Evolutionary conservation across 2,888 invertebrate genomes (phyloP).

Genomic region (Anaspis maculata): DNA sequence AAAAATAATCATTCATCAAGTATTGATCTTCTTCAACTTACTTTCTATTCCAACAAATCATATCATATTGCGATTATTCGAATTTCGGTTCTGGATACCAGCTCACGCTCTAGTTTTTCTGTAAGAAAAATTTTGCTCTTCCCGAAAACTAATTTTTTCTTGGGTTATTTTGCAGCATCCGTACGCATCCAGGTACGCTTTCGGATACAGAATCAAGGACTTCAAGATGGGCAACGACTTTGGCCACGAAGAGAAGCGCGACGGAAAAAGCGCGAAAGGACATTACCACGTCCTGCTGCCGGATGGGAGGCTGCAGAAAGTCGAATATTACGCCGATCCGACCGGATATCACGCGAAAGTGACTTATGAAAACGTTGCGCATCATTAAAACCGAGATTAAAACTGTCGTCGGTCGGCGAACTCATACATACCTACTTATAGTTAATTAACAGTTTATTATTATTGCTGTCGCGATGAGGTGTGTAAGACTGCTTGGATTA

Average conservation of each 20-base stretch:
- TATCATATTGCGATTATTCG: no score
- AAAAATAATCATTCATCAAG: no score
- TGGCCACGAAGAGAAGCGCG: conserved; percentile 65
- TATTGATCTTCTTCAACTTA: no score
- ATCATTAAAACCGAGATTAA: conserved; percentile 17
- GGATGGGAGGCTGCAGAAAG: conserved; percentile 71
- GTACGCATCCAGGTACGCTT: conserved; percentile 44
- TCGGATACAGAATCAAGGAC: conserved; percentile 65
- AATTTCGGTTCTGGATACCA: no score
- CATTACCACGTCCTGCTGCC: conserved; percentile 71
- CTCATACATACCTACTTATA: conserved; percentile 1
- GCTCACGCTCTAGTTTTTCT: no score
- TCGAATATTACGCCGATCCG: conserved; percentile 68
- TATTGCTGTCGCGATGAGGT: no score
- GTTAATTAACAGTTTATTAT: neutral
- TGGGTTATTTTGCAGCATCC: conserved; percentile 26
- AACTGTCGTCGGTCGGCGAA: conserved; percentile 5
- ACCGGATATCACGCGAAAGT: conserved; percentile 72
- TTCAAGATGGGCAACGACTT: conserved; percentile 64
- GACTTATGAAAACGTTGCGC: conserved; percentile 47
- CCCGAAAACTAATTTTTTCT: no score
- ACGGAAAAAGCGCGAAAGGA: conserved; percentile 60
- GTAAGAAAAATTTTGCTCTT: no score
- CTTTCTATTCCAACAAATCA: no score
- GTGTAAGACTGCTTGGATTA: no score